A percentile compares a stretch with the other conserved stretches of the same genome.
phyloP scores from a whole-genome alignment of 2,113 vertebrate genomes.

The Cricetomys ansorgei region DNA sequence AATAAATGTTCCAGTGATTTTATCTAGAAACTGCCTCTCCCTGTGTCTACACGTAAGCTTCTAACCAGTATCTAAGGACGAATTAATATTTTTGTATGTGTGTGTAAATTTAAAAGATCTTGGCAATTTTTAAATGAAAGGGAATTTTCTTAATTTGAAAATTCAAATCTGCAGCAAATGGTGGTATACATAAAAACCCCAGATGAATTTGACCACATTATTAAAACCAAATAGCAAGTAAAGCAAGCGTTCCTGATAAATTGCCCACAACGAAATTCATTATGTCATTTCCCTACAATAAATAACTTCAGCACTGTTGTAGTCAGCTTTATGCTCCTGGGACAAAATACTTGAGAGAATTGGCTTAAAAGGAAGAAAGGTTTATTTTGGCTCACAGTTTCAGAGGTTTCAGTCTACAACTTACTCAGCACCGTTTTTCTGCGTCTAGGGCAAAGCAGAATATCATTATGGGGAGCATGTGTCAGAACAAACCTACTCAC shows the following conservation, averaged over 20 bases:
- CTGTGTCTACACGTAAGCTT: background rate
- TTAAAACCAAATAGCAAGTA: background rate
- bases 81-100: background rate
- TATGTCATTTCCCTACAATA: background rate
- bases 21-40: background rate
- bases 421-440: background rate
- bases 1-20: background rate
- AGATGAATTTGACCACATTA: background rate
- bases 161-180: background rate
- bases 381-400: background rate
- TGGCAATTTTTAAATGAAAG: background rate
- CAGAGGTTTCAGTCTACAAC: background rate
- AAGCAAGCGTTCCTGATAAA: background rate
- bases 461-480: background rate
- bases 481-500: background rate
- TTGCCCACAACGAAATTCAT: background rate
- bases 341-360: background rate
- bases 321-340: background rate
- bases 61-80: background rate
- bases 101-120: background rate
- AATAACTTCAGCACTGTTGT: background rate
- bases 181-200: background rate
- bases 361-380: background rate
- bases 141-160: background rate
- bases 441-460: background rate